Percentiles rank a stretch among this genome's conserved stretches.
phyloP scores from a whole-genome alignment of 2,888 invertebrate genomes.

The Rhodophaea formosa region DNA sequence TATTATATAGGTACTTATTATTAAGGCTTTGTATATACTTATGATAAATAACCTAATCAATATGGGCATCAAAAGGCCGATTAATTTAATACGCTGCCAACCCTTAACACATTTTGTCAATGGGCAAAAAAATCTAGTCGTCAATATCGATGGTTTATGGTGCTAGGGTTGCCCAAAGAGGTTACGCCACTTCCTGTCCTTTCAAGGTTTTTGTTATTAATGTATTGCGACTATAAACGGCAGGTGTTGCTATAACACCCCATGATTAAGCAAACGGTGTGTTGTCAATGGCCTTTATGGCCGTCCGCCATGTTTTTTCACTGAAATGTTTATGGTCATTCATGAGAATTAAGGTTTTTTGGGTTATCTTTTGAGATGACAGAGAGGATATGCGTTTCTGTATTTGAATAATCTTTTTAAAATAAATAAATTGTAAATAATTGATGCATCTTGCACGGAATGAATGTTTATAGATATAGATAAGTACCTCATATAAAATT shows the following conservation, averaged over 20 bases:
- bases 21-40: too few relatives aligned
- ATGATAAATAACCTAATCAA: not conserved
- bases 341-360: slow-evolving; percentile 3
- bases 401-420: not conserved
- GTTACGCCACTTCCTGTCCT: slow-evolving; percentile 73
- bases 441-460: too few relatives aligned
- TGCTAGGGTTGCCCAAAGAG: slow-evolving; percentile 51
- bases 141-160: slow-evolving; percentile 58
- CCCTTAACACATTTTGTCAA: slow-evolving; percentile 50
- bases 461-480: too few relatives aligned
- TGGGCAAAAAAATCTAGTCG: slow-evolving; percentile 54
- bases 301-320: slow-evolving; percentile 41
- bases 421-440: not conserved
- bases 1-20: too few relatives aligned
- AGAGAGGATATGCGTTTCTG: not conserved
- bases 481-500: too few relatives aligned
- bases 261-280: slow-evolving; percentile 65
- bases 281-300: slow-evolving; percentile 56
- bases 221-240: slow-evolving; percentile 66
- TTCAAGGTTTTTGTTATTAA: slow-evolving; percentile 52
- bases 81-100: slow-evolving; percentile 20
- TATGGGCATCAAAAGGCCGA: not conserved
- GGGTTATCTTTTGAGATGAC: not conserved
- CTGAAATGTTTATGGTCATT: slow-evolving; percentile 35
- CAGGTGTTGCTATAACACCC: slow-evolving; percentile 67